Base-by-base conservation (phyloP, 2,113 vertebrate genomes). In the Bagarius yarrelli region DNA sequence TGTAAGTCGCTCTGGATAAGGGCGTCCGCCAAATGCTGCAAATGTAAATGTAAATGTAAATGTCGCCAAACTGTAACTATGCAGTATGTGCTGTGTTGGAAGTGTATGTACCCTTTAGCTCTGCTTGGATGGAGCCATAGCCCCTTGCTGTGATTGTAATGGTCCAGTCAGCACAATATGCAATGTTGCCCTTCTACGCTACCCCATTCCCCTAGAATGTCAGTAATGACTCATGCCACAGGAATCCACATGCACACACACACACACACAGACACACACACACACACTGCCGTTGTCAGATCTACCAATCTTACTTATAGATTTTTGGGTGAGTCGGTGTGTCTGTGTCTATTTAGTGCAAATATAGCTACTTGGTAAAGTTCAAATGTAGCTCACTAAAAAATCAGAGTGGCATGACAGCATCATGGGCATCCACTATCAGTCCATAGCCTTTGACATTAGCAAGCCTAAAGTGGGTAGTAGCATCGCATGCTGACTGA, bases 391-490 rank as follows among this genome's bases (percentile, higher is more conserved):
- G 6, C 64, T 25, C 44, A 52, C 50, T 80, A 66, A 80, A 66
- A 72, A 80, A 55, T 47, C 11, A 5, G 23, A 34, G 53, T 67
- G 76, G 76, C 30, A 73, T n/a, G 69, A 72, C 25, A 32, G 53
- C 52, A 66, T 64, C 19, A 47, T 69, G 60, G 80, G 72, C 63
- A 67, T 67, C 53, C 34, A 32, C 52, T 69, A 27, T 76, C 57
- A 76, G 34, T 72, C 53, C 64, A 67, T 23, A 69, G 80, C 81
- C 82, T 79, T 66, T 84, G 86, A 85, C 74, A 84, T 84, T 85
- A 80, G 73, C 81, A 77, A 82, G 56, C 25, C 81, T 78, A 25
- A 72, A 70, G 60, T 52, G 56, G 81, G 77, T 81, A 83, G 40
- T 71, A 73, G 81, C 66, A 80, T 73, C 52, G 34, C 57, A 59